Evolutionary conservation across 2,888 invertebrate genomes (phyloP).

Genomic region (Abrostola tripartita): DNA sequence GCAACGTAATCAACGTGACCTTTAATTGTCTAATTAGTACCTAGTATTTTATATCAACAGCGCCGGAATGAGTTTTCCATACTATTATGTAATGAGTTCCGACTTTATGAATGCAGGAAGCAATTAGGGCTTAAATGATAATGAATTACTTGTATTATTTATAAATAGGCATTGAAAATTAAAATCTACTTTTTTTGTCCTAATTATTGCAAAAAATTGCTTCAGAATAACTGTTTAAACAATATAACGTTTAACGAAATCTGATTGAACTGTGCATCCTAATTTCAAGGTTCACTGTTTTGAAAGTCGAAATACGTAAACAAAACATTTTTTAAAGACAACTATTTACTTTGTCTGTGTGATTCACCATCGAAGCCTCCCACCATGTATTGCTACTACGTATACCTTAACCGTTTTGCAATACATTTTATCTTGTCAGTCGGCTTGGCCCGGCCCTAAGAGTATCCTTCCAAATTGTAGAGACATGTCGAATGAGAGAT

Average conservation of each 20-base stretch:
- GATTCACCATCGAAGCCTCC: slow-evolving; percentile 26
- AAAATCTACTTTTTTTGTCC: too few relatives aligned
- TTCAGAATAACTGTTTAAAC: too few relatives aligned
- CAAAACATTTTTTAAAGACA: slow-evolving; percentile 21
- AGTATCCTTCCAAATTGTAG: slow-evolving; percentile 55
- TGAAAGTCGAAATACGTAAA: not conserved
- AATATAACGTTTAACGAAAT: too few relatives aligned
- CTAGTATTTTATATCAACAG: not conserved
- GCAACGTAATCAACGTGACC: not conserved
- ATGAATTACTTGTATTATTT: too few relatives aligned
- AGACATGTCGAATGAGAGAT: slow-evolving; percentile 48
- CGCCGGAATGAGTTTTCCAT: not conserved
- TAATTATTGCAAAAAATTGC: too few relatives aligned
- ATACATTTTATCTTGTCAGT: slow-evolving; percentile 38
- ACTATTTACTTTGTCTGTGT: slow-evolving; percentile 9
- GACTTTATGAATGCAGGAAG: slow-evolving; percentile 2
- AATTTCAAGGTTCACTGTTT: slow-evolving; percentile 1
- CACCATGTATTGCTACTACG: slow-evolving; percentile 26
- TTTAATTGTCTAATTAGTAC: not conserved
- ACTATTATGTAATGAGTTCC: not conserved
- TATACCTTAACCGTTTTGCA: slow-evolving; percentile 41
- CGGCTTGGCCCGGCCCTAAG: slow-evolving; percentile 35
- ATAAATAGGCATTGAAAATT: too few relatives aligned
- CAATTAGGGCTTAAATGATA: not conserved
- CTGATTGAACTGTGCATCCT: not conserved